Percentiles rank a stretch among this genome's conserved stretches.
phyloP scores from a whole-genome alignment of 2,797 vertebrate species.

The Sebastes jordani region DNA sequence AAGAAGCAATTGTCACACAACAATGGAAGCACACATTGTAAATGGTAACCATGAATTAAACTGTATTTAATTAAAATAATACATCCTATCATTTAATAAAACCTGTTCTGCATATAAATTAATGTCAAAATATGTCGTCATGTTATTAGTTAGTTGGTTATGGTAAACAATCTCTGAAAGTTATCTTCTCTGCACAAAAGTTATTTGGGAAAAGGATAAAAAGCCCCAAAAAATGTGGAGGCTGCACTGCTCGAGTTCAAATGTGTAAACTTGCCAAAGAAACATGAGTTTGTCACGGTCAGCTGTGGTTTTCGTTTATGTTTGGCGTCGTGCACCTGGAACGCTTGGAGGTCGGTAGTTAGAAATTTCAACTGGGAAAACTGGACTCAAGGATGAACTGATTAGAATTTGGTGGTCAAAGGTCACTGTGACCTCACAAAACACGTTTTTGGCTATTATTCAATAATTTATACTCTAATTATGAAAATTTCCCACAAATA shows the following conservation, averaged over 20 bases:
- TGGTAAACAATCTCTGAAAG: no score
- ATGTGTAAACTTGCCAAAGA: not conserved
- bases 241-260: not conserved
- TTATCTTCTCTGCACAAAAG: no score
- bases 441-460: rapidly evolving
- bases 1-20: no score
- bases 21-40: rapidly evolving
- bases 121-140: rapidly evolving
- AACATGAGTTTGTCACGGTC: not conserved
- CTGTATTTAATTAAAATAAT: no score
- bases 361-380: no score
- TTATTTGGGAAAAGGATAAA: no score
- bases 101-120: no score
- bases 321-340: not conserved
- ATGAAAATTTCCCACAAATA: not conserved
- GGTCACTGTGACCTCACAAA: not conserved
- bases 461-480: not conserved
- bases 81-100: no score
- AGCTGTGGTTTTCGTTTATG: rapidly evolving
- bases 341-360: rapidly evolving
- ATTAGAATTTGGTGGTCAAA: not conserved
- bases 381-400: rapidly evolving
- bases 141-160: no score
- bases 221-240: no score
- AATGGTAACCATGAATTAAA: no score